Base-by-base conservation (phyloP, 2,113 vertebrate genomes). In the Oplegnathus fasciatus region DNA sequence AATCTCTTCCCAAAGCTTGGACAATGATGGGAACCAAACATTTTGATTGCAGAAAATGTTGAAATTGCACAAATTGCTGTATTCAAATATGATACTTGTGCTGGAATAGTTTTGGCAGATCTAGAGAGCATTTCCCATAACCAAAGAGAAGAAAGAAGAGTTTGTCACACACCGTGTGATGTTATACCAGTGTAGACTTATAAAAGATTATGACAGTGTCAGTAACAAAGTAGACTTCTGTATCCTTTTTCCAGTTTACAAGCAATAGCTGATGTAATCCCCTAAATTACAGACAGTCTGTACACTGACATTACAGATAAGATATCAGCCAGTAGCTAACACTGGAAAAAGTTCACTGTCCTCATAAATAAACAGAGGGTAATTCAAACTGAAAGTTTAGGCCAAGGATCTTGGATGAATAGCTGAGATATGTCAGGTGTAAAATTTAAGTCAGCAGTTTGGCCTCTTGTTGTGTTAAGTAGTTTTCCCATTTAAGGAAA, bases 401-500 rank as follows among this genome's bases (percentile, higher is more conserved):
- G 44, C n/a, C 18, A 32, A 54, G 26, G 10, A 61, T 64, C n/a
- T 48, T 6, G 11, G 60, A 54, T 66, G 37, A 72, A 57, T 57
- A 64, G 3, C 14, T 64, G 73, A 71, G 34, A 44, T 69, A 60
- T 30, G 32, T 61, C 9, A 15, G 57, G 24, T 65, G 22, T 32
- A 32, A 52, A 54, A 44, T 37, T 14, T 42, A 26, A 71, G 46
- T 24, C 42, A 3, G 55, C 18, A 20, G 22, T 80, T 82, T 66
- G 50, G 17, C 26, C 34, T 76, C 32, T 44, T 65, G 22, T 37
- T 46, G 58, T 73, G 28, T 78, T 20, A 20, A 44, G 22, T 65
- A 46, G 2, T 46, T n/a, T 82, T 80, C 54, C 64, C 48, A 75
- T 86, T 83, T 68, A 78, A 58, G 67, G 82, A 78, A 85, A 82